Conservation (phyloP, 92 coral and sea anemone genomes). For the Palythoa grandiflora region DNA sequence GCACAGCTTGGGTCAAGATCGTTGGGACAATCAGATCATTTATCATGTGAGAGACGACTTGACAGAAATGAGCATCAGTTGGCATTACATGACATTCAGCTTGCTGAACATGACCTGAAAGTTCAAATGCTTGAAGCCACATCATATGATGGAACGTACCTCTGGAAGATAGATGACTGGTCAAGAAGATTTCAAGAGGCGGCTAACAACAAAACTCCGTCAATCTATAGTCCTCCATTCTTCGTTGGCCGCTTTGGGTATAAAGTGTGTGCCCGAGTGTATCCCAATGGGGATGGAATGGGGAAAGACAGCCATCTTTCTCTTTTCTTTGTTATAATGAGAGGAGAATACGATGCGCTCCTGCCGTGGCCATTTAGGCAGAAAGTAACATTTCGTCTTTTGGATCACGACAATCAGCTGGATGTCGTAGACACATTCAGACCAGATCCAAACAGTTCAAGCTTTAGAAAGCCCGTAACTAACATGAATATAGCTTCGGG, state of each 20-base stretch:
- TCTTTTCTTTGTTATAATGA: slow-evolving; percentile 91
- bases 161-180: slow-evolving; percentile 89
- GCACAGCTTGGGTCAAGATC: background rate
- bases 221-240: slow-evolving; percentile 89
- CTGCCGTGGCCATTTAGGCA: slow-evolving; percentile 94
- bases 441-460: slow-evolving; percentile 92
- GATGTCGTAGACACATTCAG: slow-evolving; percentile 81
- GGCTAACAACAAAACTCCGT: slow-evolving; percentile 69
- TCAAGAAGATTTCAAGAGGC: slow-evolving; percentile 78
- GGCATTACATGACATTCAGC: slow-evolving; percentile 75
- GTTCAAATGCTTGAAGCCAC: slow-evolving; percentile 77
- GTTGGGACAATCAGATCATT: background rate
- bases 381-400: slow-evolving; percentile 81
- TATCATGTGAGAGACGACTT: slow-evolving; percentile 51
- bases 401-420: slow-evolving; percentile 80
- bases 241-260: slow-evolving; percentile 89
- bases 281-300: slow-evolving; percentile 86
- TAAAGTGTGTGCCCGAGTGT: slow-evolving; percentile 87
- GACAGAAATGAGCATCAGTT: slow-evolving; percentile 64
- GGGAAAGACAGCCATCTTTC: slow-evolving; percentile 87
- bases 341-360: slow-evolving; percentile 89
- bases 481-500: slow-evolving; percentile 95
- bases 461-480: slow-evolving; percentile 80
- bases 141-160: slow-evolving; percentile 76
- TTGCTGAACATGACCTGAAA: slow-evolving; percentile 81